Evolutionary conservation across 2,797 vertebrate species (phyloP).

Genomic region (Sebastes matsubarae): DNA sequence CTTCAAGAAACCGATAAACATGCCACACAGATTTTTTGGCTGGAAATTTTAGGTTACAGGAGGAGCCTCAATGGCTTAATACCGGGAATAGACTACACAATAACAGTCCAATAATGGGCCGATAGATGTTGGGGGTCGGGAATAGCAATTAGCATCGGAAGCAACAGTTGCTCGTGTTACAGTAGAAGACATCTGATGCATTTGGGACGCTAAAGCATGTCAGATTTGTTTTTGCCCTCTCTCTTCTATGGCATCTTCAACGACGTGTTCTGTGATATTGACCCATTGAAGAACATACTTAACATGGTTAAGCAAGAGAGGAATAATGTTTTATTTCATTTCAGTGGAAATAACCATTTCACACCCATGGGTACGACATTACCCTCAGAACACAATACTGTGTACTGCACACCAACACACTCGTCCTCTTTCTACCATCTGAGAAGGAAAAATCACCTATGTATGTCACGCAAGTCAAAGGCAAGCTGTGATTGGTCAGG

Average conservation of each 20-base stretch:
- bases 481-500: background rate
- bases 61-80: background rate
- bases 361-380: rapidly evolving
- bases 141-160: background rate
- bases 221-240: background rate
- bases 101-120: background rate
- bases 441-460: background rate
- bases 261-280: background rate
- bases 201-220: background rate
- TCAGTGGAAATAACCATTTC: background rate
- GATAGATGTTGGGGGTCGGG: no score
- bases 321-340: background rate
- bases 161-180: background rate
- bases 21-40: background rate
- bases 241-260: no score
- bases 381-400: background rate
- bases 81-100: background rate
- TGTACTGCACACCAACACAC: background rate
- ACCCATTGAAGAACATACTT: background rate
- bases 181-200: background rate
- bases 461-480: background rate
- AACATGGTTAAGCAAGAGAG: background rate
- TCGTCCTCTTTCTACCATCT: background rate
- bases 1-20: background rate
- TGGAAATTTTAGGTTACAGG: background rate